Base-by-base conservation (phyloP, 1,140 invertebrate species). In the Hylaeus anthracinus region DNA sequence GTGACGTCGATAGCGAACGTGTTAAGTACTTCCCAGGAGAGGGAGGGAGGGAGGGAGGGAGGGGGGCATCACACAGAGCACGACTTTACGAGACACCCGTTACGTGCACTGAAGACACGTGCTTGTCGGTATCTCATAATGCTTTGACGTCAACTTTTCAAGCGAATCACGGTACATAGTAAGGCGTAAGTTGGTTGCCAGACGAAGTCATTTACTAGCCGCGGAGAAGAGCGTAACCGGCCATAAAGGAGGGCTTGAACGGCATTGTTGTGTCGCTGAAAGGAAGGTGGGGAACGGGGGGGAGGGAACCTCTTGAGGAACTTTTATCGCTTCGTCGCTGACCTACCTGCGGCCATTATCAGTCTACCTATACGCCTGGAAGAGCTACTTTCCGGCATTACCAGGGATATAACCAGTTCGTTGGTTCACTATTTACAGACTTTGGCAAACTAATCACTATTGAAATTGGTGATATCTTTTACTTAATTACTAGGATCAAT, bases 271-370 rank as follows among this genome's bases (percentile, higher is more conserved):
- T 82, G 76, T 82, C 79, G 70, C 51, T 80, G 83, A 84, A 85
- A 82, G 72, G 61, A 45, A 81, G 37, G 51, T 9, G 41, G 41
- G 12, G n/a, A 72, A 45, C 26, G 26, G 26, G 43, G 8, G 76
- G 71, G 53, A 72, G 71, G 76, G 61, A 72, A 85, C 53, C 81
- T 84, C 84, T 88, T 76, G 86, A 86, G 84, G 79, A 90, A 90
- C 84, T 90, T 90, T 91, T 90, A 91, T 90, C 90, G 88, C 89
- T 88, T 85, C 85, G 80, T 87, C 85, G 85, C 85, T 88, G 85
- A 88, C 83, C 86, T 86, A 84, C 82, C 86, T 84, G 84, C 74
- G 73, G 65, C 84, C 84, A 86, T 87, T 87, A 87, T 87, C 84
- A 81, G 70, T 69, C 69, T 83, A 80, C 81, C 80, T 81, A 81